Base-by-base conservation (phyloP, 2,888 invertebrate species). In the Sympetrum striolatum region DNA sequence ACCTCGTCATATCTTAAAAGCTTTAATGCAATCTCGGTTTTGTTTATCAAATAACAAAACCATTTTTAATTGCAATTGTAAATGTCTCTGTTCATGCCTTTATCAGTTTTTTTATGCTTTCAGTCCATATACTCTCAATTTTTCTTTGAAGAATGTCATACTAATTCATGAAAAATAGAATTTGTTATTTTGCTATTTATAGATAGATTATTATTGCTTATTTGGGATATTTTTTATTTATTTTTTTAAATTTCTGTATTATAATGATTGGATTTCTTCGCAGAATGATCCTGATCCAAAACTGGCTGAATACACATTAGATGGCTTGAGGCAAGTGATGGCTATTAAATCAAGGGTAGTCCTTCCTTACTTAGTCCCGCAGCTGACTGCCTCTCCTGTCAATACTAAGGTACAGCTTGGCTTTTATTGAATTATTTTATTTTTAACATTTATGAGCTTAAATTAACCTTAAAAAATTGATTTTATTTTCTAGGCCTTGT, bases 311-410 rank as follows among this genome's bases (percentile, higher is more conserved):
- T 97, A 97, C 93, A 98, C 99, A 15, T 95, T 99, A 92, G 99
- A 99, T 93, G 99, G 99, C 35, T 95, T 99, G 92, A 96, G 98
- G 91, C 99, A 99, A 80, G 98, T 99, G 79, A 98, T 99, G 98
- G 97, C 98, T 22, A 98, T 99, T 91, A 99, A 99, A 94, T 98
- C 98, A 0, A 96, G 98, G 92, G 98, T 98, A 0, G 99, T 99
- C 90, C 95, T 99, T 92, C 99, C 99, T 0, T 99, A 99, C 94
- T 95, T 99, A 91, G 97, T 99, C 91, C 99, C 99, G 5, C 97
- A 98, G 94, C 94, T 99, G 93, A 98, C 98, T 0, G 96, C 97
- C 12, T 96, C 96, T 10, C 98, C 98, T 35, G 97, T 98, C 12
- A 98, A 99, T 94, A 98, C 99, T 22, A 97, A 98, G 86, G 86